Evolutionary conservation across 2,113 vertebrate genomes (phyloP).

Genomic region (Saccopteryx leptura): DNA sequence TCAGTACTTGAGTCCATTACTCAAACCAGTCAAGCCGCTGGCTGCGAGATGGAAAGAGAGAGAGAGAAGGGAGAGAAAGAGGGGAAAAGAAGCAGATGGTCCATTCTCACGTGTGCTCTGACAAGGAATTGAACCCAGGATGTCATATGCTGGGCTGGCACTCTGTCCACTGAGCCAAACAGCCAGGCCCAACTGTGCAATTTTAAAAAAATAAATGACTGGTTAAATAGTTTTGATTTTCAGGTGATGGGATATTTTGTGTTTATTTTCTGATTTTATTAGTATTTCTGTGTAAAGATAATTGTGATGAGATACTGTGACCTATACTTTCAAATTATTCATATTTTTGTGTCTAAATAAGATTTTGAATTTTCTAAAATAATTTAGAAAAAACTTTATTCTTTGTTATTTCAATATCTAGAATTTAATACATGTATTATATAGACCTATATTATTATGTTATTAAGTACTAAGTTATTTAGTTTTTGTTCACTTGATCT

Average conservation of each 20-base stretch:
- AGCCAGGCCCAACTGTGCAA: background rate
- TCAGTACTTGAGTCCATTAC: too few species aligned
- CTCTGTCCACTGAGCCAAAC: too few species aligned
- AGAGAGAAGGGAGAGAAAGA: too few species aligned
- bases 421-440: background rate
- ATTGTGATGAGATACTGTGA: background rate
- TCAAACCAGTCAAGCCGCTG: too few species aligned
- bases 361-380: background rate
- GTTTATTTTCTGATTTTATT: background rate
- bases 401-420: background rate
- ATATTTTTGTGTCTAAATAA: background rate
- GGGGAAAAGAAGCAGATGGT: too few species aligned
- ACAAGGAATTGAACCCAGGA: too few species aligned
- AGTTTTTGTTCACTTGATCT: slow-evolving; percentile 41
- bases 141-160: too few species aligned
- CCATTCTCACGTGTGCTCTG: too few species aligned
- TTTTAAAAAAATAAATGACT: slow-evolving; percentile 7
- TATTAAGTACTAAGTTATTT: background rate
- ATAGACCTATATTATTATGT: background rate
- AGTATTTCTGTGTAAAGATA: background rate
- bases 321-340: background rate
- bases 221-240: background rate
- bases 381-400: background rate
- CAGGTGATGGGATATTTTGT: background rate
- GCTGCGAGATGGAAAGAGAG: too few species aligned